A percentile compares a stretch with the other conserved stretches of the same genome.
Conservation (phyloP, 2,888 invertebrate genomes). For the Pseudoips prasinana region DNA sequence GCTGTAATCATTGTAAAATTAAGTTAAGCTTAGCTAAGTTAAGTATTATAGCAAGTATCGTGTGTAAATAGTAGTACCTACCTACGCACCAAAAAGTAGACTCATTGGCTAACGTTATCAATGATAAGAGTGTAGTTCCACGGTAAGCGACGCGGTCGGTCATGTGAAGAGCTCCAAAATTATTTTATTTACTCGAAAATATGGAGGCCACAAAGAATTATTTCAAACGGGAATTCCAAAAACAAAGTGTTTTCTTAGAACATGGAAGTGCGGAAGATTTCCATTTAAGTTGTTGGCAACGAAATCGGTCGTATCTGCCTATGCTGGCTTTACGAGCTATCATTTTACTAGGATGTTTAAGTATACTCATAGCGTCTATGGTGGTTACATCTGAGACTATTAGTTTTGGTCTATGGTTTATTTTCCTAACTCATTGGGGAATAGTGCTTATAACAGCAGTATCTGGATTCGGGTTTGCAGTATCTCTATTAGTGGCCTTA, state of each 20-base stretch:
- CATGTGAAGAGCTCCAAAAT: too few species aligned
- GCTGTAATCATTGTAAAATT: too few species aligned
- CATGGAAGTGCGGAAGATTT: constrained; percentile 56
- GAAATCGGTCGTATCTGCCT: constrained; percentile 47
- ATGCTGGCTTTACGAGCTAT: constrained; percentile 48
- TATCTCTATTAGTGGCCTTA: constrained; percentile 46
- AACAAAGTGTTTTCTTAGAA: constrained; percentile 44
- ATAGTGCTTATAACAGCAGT: constrained; percentile 50
- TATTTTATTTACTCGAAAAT: constrained; percentile 21
- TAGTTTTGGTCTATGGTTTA: constrained; percentile 47
- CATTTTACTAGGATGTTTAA: constrained; percentile 51
- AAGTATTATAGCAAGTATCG: too few species aligned
- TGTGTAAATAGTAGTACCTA: too few species aligned
- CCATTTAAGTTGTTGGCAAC: constrained; percentile 55
- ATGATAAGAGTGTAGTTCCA: constrained; percentile 32
- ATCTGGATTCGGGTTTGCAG: constrained; percentile 46
- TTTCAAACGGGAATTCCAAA: constrained; percentile 50
- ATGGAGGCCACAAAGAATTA: constrained; percentile 56
- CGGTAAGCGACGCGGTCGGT: constrained; percentile 22
- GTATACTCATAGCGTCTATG: constrained; percentile 49
- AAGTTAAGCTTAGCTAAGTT: too few species aligned
- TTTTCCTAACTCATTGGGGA: constrained; percentile 71
- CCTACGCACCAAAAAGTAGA: too few species aligned
- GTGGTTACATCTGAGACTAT: constrained; percentile 28
- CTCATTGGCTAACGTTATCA: constrained; percentile 31